Evolutionary conservation across 2,113 vertebrate genomes (phyloP).

Genomic region (Pleuronectes platessa): DNA sequence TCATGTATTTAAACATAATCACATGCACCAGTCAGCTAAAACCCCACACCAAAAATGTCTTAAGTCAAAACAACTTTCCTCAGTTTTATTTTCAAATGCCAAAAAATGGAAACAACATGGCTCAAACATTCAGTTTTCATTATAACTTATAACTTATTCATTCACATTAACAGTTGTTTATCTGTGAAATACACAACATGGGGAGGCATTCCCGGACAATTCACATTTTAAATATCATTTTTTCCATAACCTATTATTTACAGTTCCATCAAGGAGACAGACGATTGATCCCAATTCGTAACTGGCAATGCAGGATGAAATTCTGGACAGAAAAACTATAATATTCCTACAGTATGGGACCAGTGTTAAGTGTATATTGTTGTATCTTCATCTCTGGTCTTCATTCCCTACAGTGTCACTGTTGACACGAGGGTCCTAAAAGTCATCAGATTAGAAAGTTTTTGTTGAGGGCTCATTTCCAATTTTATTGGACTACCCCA

Average conservation of each 20-base stretch:
- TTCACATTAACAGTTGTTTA: slow-evolving; percentile 66
- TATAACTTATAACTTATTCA: slow-evolving; percentile 76
- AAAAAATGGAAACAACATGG: slow-evolving; percentile 58
- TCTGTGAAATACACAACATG: slow-evolving; percentile 66
- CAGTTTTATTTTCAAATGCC: slow-evolving; percentile 69
- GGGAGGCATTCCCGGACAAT: slow-evolving; percentile 34
- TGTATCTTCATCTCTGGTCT: background rate
- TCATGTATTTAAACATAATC: background rate
- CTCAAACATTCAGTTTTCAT: slow-evolving; percentile 72
- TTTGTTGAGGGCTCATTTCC: background rate
- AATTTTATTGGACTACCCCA: background rate
- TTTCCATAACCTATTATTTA: slow-evolving; percentile 75
- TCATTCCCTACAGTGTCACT: background rate
- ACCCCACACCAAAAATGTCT: no score
- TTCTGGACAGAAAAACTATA: slow-evolving; percentile 1
- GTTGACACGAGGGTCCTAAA: background rate
- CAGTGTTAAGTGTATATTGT: slow-evolving; percentile 5
- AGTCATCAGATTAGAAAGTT: background rate
- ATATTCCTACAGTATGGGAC: slow-evolving; percentile 9
- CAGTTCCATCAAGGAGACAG: slow-evolving; percentile 44
- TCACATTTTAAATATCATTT: slow-evolving; percentile 81
- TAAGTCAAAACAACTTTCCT: background rate
- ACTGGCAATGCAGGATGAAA: background rate
- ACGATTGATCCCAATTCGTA: background rate
- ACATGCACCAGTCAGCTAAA: background rate